Evolutionary conservation across 37 sponge, comb jelly and placozoan species (phyloP).

Genomic region (Halichondria panicea): DNA sequence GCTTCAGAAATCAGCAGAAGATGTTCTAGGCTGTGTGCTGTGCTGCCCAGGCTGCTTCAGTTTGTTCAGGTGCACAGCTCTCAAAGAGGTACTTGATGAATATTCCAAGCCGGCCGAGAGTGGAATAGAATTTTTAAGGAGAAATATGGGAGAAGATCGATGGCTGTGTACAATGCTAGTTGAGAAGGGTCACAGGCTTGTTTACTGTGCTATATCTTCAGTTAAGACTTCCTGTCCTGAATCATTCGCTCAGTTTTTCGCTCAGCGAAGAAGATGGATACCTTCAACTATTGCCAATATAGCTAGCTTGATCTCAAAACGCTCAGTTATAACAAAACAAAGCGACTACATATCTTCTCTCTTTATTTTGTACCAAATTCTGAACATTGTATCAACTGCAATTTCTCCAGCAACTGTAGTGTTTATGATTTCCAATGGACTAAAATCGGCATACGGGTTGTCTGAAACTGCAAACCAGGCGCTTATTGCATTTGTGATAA

Average conservation of each 20-base stretch:
- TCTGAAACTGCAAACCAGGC: neutral
- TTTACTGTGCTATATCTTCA: constrained; percentile 76
- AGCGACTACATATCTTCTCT: constrained; percentile 65
- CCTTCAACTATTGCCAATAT: constrained; percentile 87
- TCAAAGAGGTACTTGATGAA: constrained; percentile 55
- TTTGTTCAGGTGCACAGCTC: constrained; percentile 73
- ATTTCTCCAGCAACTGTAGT: constrained; percentile 86
- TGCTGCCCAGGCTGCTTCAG: constrained; percentile 92
- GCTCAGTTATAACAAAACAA: constrained; percentile 24
- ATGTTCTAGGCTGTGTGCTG: constrained; percentile 83
- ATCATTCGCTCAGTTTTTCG: constrained; percentile 78
- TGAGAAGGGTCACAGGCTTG: constrained; percentile 73
- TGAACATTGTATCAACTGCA: constrained; percentile 67
- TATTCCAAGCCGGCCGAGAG: constrained; percentile 58
- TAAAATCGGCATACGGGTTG: constrained; percentile 26
- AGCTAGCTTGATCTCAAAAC: constrained; percentile 37
- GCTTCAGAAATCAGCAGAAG: constrained; percentile 80
- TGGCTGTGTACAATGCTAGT: constrained; percentile 90
- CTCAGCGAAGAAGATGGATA: constrained; percentile 84
- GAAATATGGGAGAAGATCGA: constrained; percentile 94
- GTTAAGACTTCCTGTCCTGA: constrained; percentile 81
- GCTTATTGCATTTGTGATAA: constrained; percentile 9
- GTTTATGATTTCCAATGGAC: constrained; percentile 67
- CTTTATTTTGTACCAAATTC: constrained; percentile 75
- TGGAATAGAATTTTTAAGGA: constrained; percentile 77